These are phyloP conservation scores for Drosophila arawakana DNA, from an alignment of 1,140 invertebrate species.

Conservation along the genomic window DNA sequence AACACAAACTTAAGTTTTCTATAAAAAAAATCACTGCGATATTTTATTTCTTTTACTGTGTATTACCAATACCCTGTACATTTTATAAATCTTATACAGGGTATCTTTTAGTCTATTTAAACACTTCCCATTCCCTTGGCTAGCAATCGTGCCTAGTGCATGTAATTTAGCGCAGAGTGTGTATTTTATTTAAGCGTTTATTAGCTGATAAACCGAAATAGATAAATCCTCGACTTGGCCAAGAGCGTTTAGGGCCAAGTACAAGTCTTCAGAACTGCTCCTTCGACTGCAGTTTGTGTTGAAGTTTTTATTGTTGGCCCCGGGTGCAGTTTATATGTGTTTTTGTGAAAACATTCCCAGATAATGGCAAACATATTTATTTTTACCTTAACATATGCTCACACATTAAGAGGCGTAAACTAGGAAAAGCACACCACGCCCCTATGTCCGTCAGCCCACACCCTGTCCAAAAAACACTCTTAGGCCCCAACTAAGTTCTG, in stretches of 20 bases:
- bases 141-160: slow-evolving; percentile 60
- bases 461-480: too few species aligned
- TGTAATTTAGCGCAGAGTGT: slow-evolving; percentile 81
- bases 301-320: slow-evolving; percentile 74
- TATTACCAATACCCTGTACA: neutral
- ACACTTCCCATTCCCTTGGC: slow-evolving; percentile 7
- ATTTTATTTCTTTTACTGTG: too few species aligned
- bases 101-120: slow-evolving; percentile 17
- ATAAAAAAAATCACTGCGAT: too few species aligned
- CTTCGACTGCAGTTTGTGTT: slow-evolving; percentile 26
- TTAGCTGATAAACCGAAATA: slow-evolving; percentile 81
- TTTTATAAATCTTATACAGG: neutral
- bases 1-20: too few species aligned
- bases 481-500: neutral
- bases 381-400: slow-evolving; percentile 55
- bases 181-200: slow-evolving; percentile 83
- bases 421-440: too few species aligned
- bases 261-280: neutral
- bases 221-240: slow-evolving; percentile 64
- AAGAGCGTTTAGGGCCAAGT: neutral
- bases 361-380: slow-evolving; percentile 65
- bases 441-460: too few species aligned
- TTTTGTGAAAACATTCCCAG: slow-evolving; percentile 50
- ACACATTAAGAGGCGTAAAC: neutral
- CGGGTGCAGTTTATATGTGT: slow-evolving; percentile 55